Percentiles rank a stretch among this genome's conserved stretches.
phyloP scores from a whole-genome alignment of 2,113 vertebrate species.

The Rhinolophus sinicus region DNA sequence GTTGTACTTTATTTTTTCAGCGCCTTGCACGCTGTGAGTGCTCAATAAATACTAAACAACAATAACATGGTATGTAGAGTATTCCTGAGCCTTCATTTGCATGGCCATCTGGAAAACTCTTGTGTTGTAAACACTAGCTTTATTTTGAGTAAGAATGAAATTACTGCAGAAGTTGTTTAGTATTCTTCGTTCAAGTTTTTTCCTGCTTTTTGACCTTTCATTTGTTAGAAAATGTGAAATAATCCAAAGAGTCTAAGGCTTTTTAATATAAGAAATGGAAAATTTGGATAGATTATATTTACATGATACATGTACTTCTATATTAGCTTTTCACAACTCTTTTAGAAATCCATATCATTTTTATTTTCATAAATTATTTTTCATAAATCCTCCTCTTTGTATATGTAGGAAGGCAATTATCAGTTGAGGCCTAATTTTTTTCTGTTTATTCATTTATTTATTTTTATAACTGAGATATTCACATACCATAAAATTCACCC shows the following conservation, averaged over 20 bases:
- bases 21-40: constrained; percentile 41
- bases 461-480: not conserved
- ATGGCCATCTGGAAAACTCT: constrained; percentile 58
- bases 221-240: constrained; percentile 55
- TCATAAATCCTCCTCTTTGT: not conserved
- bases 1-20: constrained; percentile 57
- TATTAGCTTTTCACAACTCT: constrained; percentile 18
- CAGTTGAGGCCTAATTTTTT: not conserved
- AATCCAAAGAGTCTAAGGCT: constrained; percentile 11
- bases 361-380: not conserved
- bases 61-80: constrained; percentile 23
- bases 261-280: constrained; percentile 22
- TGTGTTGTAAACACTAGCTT: constrained; percentile 70
- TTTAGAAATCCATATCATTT: constrained; percentile 11
- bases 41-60: constrained; percentile 69
- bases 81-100: constrained; percentile 64
- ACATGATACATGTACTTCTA: not conserved
- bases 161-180: constrained; percentile 71
- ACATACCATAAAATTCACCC: not conserved
- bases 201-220: constrained; percentile 42
- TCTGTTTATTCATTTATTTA: not conserved
- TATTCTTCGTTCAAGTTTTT: constrained; percentile 52
- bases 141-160: constrained; percentile 75
- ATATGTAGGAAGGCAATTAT: not conserved
- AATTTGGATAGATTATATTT: constrained; percentile 41